Evolutionary conservation across 2,888 invertebrate species (phyloP), one percentile per base, ranked within the genome.

Genomic region (Pterobdella sp.): DNA sequence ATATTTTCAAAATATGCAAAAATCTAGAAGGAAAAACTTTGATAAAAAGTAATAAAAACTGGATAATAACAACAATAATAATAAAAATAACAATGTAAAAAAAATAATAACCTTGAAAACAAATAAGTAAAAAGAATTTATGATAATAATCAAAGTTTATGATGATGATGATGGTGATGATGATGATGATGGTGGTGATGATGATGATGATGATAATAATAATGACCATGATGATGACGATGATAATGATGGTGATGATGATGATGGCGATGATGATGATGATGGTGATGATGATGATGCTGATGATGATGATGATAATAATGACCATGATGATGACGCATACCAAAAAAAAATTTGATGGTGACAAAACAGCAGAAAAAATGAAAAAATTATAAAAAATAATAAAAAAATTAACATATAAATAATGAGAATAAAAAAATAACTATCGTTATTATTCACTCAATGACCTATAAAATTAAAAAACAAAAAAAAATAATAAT

Each of bases 271-370:
- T 72, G 63, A 63, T 72, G 72, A 72, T 34, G 64, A 72, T 72
- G 72, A 64, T 63, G 63, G 35, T 72, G 72, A 72, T 72, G 63
- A 63, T 72, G 72, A 72, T 72, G 63, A 72, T 72, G 64, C 60
- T 72, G 72, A 72, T 72, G 60, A 72, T 64, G 64, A 63, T 35
- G 72, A 64, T 72, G 72, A 34, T 32, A 64, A 72, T 63, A 35
- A 63, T 63, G 60, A 64, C n/a, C 1, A 64, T 72, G 72, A 72
- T 63, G 63, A 64, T 56, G 60, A 52, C 29, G 4, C 1, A 35
- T 22, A 37, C 18, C 10, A 52, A 14, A 26, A 63, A 14, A 26
- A 63, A 14, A 26, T 7, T 26, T 63, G 63, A n/a, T 29, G 31
- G 10, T 63, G n/a, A 63, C n/a, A 7, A 63, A 10, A 26, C 14